phyloP scores from a whole-genome alignment of 2,113 vertebrate genomes.

The Sceloporus tristichus region DNA sequence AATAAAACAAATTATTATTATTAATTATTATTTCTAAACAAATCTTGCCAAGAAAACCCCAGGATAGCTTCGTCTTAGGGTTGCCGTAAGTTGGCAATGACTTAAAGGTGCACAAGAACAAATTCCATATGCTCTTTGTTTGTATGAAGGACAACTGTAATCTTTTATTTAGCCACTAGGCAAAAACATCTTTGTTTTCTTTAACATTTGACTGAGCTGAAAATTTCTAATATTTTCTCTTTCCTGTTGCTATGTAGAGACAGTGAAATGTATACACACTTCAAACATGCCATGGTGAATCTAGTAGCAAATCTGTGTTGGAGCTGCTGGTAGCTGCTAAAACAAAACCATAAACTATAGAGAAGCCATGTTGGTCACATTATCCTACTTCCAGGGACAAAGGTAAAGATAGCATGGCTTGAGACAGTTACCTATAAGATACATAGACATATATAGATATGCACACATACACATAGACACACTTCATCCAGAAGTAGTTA shows the following conservation, averaged over 20 bases:
- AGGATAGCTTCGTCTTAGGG: no score
- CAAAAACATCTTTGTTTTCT: background rate
- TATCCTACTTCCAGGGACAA: background rate
- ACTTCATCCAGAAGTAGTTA: background rate
- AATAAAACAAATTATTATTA: no score
- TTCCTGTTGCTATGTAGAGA: background rate
- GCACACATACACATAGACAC: no score
- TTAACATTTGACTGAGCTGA: background rate
- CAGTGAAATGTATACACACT: background rate
- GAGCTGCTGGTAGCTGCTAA: background rate
- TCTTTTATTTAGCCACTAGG: slow-evolving; percentile 13
- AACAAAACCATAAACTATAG: background rate
- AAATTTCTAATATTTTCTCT: background rate
- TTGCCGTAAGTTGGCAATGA: no score
- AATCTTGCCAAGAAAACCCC: no score
- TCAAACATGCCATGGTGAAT: background rate
- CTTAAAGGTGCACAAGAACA: background rate
- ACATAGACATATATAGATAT: no score
- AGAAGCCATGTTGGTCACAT: background rate
- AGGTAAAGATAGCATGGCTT: background rate
- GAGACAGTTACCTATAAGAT: background rate
- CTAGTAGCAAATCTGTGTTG: background rate
- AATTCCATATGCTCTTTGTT: no score
- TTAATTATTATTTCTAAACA: no score
- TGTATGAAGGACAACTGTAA: background rate